Conservation (phyloP, 2,113 vertebrate genomes). For the Crotalus tigris region DNA sequence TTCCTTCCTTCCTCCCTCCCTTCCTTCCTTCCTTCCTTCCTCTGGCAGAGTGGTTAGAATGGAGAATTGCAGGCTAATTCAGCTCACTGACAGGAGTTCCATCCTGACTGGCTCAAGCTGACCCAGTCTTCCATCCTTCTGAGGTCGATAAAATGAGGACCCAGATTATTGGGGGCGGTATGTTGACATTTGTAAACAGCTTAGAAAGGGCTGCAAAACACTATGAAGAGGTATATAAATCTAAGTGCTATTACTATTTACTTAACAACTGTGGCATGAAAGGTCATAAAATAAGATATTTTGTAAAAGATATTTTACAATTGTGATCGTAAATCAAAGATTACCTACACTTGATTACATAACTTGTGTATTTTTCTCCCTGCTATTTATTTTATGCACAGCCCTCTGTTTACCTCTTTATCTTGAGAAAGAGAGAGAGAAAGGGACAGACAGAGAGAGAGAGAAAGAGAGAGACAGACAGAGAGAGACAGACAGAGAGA, state of each 20-base stretch:
- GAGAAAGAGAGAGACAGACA: too few species aligned
- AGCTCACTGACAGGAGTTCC: not conserved
- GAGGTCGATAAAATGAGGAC: not conserved
- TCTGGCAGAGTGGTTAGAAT: not conserved
- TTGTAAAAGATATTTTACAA: not conserved
- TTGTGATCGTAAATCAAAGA: not conserved
- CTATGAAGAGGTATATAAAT: not conserved
- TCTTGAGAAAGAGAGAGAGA: conserved; percentile 16
- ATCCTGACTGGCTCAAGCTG: not conserved
- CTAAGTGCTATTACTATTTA: not conserved
- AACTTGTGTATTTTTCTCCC: conserved; percentile 52
- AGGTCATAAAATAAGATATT: not conserved
- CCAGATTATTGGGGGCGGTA: not conserved
- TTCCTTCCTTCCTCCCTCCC: too few species aligned
- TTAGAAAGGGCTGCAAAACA: not conserved
- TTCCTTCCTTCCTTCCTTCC: too few species aligned
- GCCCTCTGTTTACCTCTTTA: conserved; percentile 21
- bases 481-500: too few species aligned
- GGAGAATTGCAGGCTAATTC: not conserved
- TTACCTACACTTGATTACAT: conserved; percentile 42
- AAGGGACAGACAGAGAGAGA: too few species aligned
- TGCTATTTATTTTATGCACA: conserved; percentile 59
- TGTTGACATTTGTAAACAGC: not conserved
- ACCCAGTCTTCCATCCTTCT: not conserved
- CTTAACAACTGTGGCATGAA: not conserved